Evolutionary conservation across 1,140 invertebrate species (phyloP), one percentile per base, ranked within the genome.

Genomic region (Solen grandis): DNA sequence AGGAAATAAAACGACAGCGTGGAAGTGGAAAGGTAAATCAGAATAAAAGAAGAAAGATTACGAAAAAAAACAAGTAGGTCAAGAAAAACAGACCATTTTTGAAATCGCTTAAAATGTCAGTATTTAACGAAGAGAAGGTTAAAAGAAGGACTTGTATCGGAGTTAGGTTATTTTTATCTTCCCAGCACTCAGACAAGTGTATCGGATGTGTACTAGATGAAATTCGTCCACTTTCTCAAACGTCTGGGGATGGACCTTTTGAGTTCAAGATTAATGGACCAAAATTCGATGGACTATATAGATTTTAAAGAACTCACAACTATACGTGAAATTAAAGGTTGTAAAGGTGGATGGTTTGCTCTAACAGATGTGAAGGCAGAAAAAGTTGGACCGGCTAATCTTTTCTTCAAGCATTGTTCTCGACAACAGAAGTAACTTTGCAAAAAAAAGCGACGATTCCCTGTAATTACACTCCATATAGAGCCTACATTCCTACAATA

Each of bases 271-370:
- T 62, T 33, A 74, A 57, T 62, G 41, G 65, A 29, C 77, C n/a
- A 81, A 54, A 84, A 84, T 69, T 75, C 66, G 8, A 77, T 81
- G 78, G 66, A 84, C 25, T 81, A 63, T 59, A 1, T 81, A 13
- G 65, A 84, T 59, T 50, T n/a, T 84, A 19, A 81, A 84, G 50
- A 22, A 35, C 1, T 63, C 72, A 4, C 46, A 66, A 31, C 13
- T 82, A 16, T 62, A 79, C 31, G 65, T 79, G 2, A 82, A 77
- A 38, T 14, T 54, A n/a, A 84, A 78, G 77, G 65, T 84, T 1
- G 29, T 31, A 38, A 57, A 76, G 0, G 33, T 27, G 10, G 46
- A 81, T 36, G 78, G 68, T n/a, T 36, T 27, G 29, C 36, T 38
- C n/a, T 84, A 25, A 16, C 8, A 16, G 19, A 4, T 38, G 25